Percentiles rank a stretch among this genome's conserved stretches.
Evolutionary conservation across 2,797 vertebrate species (phyloP).

Genomic region (Bryconaethiops microstoma): DNA sequence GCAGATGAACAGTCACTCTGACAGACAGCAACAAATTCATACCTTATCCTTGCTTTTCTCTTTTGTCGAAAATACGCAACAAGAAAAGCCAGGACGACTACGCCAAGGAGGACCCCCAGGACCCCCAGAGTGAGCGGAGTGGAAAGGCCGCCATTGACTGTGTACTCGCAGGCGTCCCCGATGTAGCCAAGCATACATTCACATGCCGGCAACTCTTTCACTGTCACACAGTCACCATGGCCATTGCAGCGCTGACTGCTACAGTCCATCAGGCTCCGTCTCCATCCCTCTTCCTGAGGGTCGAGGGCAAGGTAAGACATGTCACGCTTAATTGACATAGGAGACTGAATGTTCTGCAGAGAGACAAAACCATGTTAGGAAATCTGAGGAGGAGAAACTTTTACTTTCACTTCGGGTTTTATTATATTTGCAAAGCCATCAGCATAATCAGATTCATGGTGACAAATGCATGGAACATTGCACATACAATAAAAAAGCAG

Average conservation of each 20-base stretch:
- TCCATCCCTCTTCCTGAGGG: not conserved
- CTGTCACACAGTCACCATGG: slow-evolving; percentile 72
- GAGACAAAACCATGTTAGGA: not conserved
- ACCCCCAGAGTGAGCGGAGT: slow-evolving; percentile 76
- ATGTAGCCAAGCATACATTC: slow-evolving; percentile 80
- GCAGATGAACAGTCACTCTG: too few relatives aligned
- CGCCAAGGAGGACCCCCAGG: slow-evolving; percentile 65
- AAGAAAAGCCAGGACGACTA: slow-evolving; percentile 72
- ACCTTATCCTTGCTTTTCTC: slow-evolving; percentile 74
- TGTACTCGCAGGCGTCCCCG: slow-evolving; percentile 77
- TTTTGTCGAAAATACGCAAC: slow-evolving; percentile 74
- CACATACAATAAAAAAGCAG: too few relatives aligned
- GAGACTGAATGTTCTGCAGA: not conserved
- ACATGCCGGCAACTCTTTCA: slow-evolving; percentile 69
- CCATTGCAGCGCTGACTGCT: slow-evolving; percentile 69
- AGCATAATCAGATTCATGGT: too few relatives aligned
- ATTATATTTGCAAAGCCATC: too few relatives aligned
- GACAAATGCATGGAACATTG: too few relatives aligned
- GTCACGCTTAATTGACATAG: not conserved
- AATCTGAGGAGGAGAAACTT: not conserved
- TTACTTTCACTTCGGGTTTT: not conserved
- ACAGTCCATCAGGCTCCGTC: slow-evolving; percentile 68
- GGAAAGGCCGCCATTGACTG: slow-evolving; percentile 65
- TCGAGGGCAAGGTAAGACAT: slow-evolving; percentile 15
- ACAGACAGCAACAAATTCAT: slow-evolving; percentile 17